Evolutionary conservation across 2,888 invertebrate genomes (phyloP).

Genomic region (Chrysopilus asiliformis): DNA sequence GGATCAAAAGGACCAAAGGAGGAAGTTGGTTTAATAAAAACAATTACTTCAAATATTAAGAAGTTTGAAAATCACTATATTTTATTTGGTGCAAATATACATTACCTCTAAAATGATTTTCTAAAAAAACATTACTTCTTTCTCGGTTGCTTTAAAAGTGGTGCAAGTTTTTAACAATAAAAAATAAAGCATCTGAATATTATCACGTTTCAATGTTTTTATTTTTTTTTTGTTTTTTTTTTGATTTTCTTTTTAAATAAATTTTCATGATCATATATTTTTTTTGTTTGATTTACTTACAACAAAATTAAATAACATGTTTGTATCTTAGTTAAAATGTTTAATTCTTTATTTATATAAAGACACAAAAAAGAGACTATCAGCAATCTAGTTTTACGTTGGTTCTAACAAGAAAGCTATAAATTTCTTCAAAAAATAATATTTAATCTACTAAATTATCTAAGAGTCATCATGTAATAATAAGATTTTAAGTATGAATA

Average conservation of each 20-base stretch:
- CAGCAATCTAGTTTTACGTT: background rate
- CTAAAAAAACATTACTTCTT: too few relatives aligned
- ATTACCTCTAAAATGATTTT: slow-evolving; percentile 11
- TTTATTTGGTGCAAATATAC: slow-evolving; percentile 13
- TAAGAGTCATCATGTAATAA: too few relatives aligned
- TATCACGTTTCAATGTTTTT: slow-evolving; percentile 10
- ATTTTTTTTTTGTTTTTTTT: slow-evolving; percentile 2
- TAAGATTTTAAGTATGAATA: too few relatives aligned
- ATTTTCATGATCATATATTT: too few relatives aligned
- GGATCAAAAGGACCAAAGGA: too few relatives aligned
- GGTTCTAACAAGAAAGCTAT: background rate
- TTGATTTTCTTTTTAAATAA: too few relatives aligned
- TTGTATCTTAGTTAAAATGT: background rate
- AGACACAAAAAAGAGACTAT: background rate
- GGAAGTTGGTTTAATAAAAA: too few relatives aligned
- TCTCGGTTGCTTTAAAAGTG: background rate
- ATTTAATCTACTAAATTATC: too few relatives aligned
- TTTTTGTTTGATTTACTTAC: background rate
- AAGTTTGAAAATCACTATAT: too few relatives aligned
- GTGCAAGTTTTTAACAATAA: slow-evolving; percentile 5
- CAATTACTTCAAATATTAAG: too few relatives aligned
- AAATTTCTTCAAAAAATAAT: too few relatives aligned
- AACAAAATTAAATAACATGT: background rate
- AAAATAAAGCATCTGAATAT: slow-evolving; percentile 8
- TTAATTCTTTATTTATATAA: background rate